Evolutionary conservation across 2,888 invertebrate genomes (phyloP), one percentile per base, ranked within the genome.

Genomic region (Ormyrus rosae): DNA sequence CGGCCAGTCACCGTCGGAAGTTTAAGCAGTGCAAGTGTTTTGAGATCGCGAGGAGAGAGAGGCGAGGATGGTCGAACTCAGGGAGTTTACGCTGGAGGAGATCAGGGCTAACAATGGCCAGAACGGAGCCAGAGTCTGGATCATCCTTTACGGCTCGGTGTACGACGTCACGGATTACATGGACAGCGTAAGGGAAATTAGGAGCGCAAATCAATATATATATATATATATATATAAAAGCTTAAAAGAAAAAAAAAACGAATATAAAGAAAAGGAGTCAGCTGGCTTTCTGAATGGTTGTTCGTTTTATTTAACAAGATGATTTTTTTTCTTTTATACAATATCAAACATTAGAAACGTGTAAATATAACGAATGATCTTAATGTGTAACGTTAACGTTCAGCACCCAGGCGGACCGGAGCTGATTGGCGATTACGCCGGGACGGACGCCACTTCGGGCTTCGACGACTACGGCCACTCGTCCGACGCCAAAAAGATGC

Each of bases 341-440:
- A 34, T 34, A 34, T 34, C 34, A 34, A 34, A 34, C 34, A 34
- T 34, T 34, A 34, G 34, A 34, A 34, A 34, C 34, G 34, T 34
- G 34, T 34, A 34, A 34, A 34, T 34, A 4, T 34, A 4, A 4
- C 34, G 34, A 34, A 34, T 34, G 34, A 34, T 34, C 34, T 34
- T 34, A 34, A 34, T 34, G 34, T 4, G 13, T 34, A 34, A 34
- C 4, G 34, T 34, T 34, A 19, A 56, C 45, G n/a, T 72, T 50
- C 89, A 95, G 94, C 96, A 96, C 90, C 96, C 96, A 0, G 96
- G 94, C 0, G 95, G 95, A 0, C 87, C 87, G 0, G 94, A 95
- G 46, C 83, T 93, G 11, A 91, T 96, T 56, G 85, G 90, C 19
- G 95, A 95, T 84, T 93, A 92, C 73, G 95, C 94, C 0, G 96